phyloP scores from a whole-genome alignment of 2,888 invertebrate genomes.

The Auanema freiburgensis region DNA sequence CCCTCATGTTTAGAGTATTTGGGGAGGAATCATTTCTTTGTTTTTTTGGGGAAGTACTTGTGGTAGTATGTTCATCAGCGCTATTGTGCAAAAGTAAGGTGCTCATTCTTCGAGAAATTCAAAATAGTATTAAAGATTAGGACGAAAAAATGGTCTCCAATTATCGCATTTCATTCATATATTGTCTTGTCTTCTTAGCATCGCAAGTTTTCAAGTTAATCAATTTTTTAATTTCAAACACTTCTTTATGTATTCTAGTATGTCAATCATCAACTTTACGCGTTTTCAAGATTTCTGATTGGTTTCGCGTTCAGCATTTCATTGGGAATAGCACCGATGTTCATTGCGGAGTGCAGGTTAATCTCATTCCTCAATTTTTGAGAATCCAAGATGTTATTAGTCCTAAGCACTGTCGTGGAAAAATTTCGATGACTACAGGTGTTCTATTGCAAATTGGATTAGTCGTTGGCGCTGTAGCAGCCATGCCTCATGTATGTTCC shows the following conservation, averaged over 20 bases:
- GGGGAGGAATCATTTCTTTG: conserved; percentile 41
- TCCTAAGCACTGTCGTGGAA: conserved; percentile 47
- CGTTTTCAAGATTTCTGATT: conserved; percentile 36
- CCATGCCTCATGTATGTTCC: conserved; percentile 37
- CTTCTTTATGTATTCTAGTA: conserved; percentile 10
- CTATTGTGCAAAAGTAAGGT: conserved; percentile 8
- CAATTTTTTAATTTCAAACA: background rate
- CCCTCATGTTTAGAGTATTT: conserved; percentile 29
- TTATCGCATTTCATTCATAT: conserved; percentile 25
- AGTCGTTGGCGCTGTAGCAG: conserved; percentile 43
- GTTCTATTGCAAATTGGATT: conserved; percentile 46
- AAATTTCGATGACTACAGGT: conserved; percentile 47
- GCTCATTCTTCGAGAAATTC: conserved; percentile 9
- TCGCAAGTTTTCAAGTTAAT: conserved; percentile 29
- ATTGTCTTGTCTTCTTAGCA: conserved; percentile 22
- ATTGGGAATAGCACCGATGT: conserved; percentile 41
- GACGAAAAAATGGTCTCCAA: conserved; percentile 33
- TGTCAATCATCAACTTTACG: conserved; percentile 30
- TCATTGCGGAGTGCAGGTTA: conserved; percentile 37
- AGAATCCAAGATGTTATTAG: no score
- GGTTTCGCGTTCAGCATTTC: conserved; percentile 38
- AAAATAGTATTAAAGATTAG: conserved; percentile 19
- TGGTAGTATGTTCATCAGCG: conserved; percentile 28
- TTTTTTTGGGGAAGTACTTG: conserved; percentile 45
- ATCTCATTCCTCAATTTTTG: background rate